phyloP scores from a whole-genome alignment of 1,140 invertebrate species.

The Eufriesea mexicana region DNA sequence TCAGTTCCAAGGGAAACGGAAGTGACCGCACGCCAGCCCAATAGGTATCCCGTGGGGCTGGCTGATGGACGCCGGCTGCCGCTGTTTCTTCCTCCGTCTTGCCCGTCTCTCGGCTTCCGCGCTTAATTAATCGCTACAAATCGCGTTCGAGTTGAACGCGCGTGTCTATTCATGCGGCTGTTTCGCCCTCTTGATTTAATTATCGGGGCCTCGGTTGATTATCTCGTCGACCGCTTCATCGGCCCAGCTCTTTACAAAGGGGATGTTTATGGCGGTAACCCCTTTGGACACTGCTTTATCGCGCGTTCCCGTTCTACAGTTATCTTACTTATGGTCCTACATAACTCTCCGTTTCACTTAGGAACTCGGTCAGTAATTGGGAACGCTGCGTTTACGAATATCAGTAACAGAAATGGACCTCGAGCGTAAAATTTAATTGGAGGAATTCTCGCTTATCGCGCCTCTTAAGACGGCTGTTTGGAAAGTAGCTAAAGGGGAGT shows the following conservation, averaged over 20 bases:
- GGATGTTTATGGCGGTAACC: neutral
- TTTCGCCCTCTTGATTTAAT: conserved; percentile 24
- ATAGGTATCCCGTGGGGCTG: conserved; percentile 56
- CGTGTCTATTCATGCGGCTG: neutral
- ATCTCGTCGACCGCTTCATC: conserved; percentile 5
- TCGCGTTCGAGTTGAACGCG: conserved; percentile 26
- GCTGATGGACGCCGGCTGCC: conserved; percentile 37
- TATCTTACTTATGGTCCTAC: no score
- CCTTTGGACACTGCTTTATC: neutral
- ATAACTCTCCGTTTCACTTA: no score
- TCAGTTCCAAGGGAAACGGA: conserved; percentile 75
- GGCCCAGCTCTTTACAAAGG: neutral
- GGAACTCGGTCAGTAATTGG: no score
- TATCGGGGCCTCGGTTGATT: conserved; percentile 4
- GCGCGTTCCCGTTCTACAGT: no score
- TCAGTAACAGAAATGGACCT: no score
- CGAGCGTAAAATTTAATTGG: no score
- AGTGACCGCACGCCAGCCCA: conserved; percentile 74
- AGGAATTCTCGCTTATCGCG: no score
- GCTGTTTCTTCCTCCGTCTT: conserved; percentile 43
- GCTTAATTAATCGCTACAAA: conserved; percentile 55
- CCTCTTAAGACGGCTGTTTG: no score
- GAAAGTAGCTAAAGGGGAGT: no score
- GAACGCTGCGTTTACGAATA: no score
- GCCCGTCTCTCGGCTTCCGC: neutral